phyloP scores from a whole-genome alignment of 2,888 invertebrate genomes.

The Machimus atricapillus region DNA sequence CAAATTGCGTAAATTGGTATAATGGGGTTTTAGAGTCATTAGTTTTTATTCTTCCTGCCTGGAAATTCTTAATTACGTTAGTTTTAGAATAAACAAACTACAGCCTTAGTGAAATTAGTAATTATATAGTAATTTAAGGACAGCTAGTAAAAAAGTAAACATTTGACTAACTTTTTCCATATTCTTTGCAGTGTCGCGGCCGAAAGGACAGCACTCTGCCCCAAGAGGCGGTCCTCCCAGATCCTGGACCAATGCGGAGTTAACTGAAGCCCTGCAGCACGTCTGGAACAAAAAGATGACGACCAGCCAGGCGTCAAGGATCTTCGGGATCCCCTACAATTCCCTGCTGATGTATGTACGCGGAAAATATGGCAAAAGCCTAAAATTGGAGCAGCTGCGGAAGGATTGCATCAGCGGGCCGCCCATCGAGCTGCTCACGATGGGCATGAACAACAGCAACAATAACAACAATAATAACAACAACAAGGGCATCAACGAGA shows the following conservation, averaged over 20 bases:
- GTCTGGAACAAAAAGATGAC: slow-evolving; percentile 98
- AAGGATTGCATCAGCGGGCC: slow-evolving; percentile 88
- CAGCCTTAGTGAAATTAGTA: no score
- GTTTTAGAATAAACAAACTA: no score
- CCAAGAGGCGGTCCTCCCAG: slow-evolving; percentile 89
- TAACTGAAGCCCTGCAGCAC: slow-evolving; percentile 88
- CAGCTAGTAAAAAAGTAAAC: neutral
- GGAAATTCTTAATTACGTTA: no score
- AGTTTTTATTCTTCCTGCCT: no score
- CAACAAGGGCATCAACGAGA: slow-evolving; percentile 61
- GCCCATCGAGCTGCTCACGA: slow-evolving; percentile 72
- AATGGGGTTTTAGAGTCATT: no score
- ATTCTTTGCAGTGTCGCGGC: slow-evolving; percentile 72
- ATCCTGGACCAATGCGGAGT: slow-evolving; percentile 91
- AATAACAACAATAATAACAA: slow-evolving; percentile 63
- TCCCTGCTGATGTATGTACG: slow-evolving; percentile 90
- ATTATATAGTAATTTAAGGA: no score
- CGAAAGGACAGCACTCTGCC: slow-evolving; percentile 90
- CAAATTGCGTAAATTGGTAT: no score
- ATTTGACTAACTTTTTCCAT: neutral
- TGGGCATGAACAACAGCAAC: slow-evolving; percentile 64
- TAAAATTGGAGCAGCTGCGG: slow-evolving; percentile 85
- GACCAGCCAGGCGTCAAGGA: slow-evolving; percentile 87
- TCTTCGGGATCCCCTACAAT: slow-evolving; percentile 94
- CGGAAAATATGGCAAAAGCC: slow-evolving; percentile 91